Evolutionary conservation across 2,888 invertebrate genomes (phyloP).

Genomic region (Bibio marci): DNA sequence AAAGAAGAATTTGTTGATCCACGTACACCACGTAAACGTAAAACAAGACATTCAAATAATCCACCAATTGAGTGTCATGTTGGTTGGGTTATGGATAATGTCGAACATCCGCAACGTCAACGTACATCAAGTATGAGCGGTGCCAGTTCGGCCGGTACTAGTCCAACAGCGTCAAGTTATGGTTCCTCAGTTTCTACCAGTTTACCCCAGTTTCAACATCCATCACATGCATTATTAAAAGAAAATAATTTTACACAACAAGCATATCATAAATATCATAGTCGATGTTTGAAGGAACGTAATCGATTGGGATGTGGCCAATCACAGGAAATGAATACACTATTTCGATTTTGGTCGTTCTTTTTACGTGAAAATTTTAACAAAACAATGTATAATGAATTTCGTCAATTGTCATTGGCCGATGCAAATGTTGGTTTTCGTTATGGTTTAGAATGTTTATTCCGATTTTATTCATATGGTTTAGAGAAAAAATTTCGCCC

Average conservation of each 20-base stretch:
- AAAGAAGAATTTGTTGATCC: constrained; percentile 52
- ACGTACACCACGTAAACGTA: constrained; percentile 62
- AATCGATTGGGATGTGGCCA: constrained; percentile 84
- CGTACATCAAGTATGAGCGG: constrained; percentile 68
- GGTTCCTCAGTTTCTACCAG: constrained; percentile 67
- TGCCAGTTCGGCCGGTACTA: constrained; percentile 66
- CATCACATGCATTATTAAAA: constrained; percentile 81
- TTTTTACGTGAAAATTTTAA: constrained; percentile 97
- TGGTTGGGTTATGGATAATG: constrained; percentile 93
- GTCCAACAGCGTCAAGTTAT: constrained; percentile 54
- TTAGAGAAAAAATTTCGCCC: constrained; percentile 89
- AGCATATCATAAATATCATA: constrained; percentile 91
- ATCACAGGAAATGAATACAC: constrained; percentile 98
- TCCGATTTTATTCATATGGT: constrained; percentile 96
- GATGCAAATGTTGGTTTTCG: constrained; percentile 84
- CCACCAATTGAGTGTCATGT: constrained; percentile 90
- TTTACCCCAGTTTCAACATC: constrained; percentile 87
- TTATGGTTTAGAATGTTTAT: constrained; percentile 70
- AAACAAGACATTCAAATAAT: constrained; percentile 82
- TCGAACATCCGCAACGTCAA: constrained; percentile 49
- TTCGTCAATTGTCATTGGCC: constrained; percentile 74
- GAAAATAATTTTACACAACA: constrained; percentile 97
- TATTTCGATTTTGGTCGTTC: constrained; percentile 99
- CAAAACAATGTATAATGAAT: constrained; percentile 95
- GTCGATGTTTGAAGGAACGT: constrained; percentile 77